Evolutionary conservation across 2,888 invertebrate species (phyloP).

Genomic region (Dyspetes luteomarginatus): DNA sequence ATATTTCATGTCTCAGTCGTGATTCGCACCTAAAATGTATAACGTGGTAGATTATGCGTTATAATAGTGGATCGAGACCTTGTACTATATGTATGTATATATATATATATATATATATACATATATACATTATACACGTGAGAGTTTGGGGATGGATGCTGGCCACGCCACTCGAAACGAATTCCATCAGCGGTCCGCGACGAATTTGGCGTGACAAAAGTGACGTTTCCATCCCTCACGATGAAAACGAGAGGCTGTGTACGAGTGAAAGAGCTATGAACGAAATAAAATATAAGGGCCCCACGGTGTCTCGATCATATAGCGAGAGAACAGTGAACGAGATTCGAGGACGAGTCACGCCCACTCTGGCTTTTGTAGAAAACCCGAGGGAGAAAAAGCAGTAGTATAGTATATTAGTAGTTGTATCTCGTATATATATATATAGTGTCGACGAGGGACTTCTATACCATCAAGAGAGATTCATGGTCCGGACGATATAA

Average conservation of each 20-base stretch:
- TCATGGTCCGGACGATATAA: constrained; percentile 77
- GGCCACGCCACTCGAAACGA: constrained; percentile 70
- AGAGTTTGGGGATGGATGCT: constrained; percentile 33
- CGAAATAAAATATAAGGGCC: constrained; percentile 55
- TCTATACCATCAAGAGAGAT: constrained; percentile 70
- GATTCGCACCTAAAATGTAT: constrained; percentile 55
- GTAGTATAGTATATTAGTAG: constrained; percentile 21
- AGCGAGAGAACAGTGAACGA: constrained; percentile 29
- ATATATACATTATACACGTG: constrained; percentile 6
- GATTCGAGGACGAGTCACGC: constrained; percentile 76
- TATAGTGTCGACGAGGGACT: constrained; percentile 15
- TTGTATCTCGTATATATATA: neutral
- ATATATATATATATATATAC: constrained; percentile 11
- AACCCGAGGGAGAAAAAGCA: constrained; percentile 27
- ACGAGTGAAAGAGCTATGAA: constrained; percentile 55
- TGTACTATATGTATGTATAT: constrained; percentile 1
- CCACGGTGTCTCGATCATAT: constrained; percentile 30
- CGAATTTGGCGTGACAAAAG: constrained; percentile 78
- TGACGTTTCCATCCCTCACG: constrained; percentile 80
- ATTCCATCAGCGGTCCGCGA: constrained; percentile 78
- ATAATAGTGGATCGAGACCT: constrained; percentile 25
- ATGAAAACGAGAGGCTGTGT: constrained; percentile 65
- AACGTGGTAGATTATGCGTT: constrained; percentile 49
- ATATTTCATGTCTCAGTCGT: constrained; percentile 57
- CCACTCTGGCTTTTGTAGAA: constrained; percentile 74